Base-by-base conservation (phyloP, 2,888 invertebrate genomes). In the Meiosimyza decipiens region DNA sequence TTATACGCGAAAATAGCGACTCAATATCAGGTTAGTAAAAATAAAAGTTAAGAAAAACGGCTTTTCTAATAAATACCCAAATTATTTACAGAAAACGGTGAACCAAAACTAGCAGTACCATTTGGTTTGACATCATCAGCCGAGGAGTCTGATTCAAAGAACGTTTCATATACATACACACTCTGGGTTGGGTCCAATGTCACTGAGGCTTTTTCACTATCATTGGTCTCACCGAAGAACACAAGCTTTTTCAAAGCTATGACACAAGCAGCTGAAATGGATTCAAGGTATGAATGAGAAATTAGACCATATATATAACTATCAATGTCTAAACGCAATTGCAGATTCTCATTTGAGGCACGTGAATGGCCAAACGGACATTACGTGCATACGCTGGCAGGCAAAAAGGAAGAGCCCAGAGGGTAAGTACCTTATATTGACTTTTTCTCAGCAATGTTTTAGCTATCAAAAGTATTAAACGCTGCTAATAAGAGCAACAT, bases 321-420 rank as follows among this genome's bases (percentile, higher is more conserved):
- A 11, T 9, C 60, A 11, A 33, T 50, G 7, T 16, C 15, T 3
- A 51, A n/a, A 51, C 90, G 13, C 15, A 13, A 18, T 60, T 74
- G 49, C 52, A 90, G 90, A 84, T 90, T 89, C 85, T 91, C 92
- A 82, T 94, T 94, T 84, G 91, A 92, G 77, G 94, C 95, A 0
- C 92, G 94, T 79, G 94, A 95, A 83, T 96, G 96, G 96, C 95
- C 96, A 1, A 96, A 95, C 84, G 96, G 96, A 0, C 95, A 96
- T 85, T 96, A 96, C 85, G 94, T 96, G 33, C 95, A 96, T 86
- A 95, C 95, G 0, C 88, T 96, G 77, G 94, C 87, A 59, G 87
- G 86, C 72, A 86, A 87, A 76, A 87, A 86, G 71, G 87, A 87
- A 74, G 87, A 87, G 70, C 87, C 87, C 7, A 79, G 86, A 79